phyloP scores from a whole-genome alignment of 1,140 invertebrate genomes.

The Micrasema minimum region DNA sequence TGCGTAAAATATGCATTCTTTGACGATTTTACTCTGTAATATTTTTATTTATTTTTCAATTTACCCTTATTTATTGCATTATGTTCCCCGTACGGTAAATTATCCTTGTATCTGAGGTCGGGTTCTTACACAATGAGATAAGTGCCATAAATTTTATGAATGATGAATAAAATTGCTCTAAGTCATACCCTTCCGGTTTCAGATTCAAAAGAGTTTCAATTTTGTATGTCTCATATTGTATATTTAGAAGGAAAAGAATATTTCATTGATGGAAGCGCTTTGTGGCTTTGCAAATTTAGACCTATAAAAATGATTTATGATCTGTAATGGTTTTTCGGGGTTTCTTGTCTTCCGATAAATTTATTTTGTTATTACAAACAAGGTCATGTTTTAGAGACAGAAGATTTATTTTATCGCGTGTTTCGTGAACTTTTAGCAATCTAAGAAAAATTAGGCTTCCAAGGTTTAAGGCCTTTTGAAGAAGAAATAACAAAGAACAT shows the following conservation, averaged over 20 bases:
- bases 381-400: background rate
- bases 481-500: too few relatives aligned
- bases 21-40: too few relatives aligned
- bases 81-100: background rate
- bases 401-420: too few relatives aligned
- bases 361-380: background rate
- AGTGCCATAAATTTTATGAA: slow-evolving; percentile 30
- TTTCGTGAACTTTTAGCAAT: too few relatives aligned
- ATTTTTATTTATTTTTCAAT: too few relatives aligned
- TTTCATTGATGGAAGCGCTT: background rate
- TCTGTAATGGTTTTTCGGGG: background rate
- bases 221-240: background rate
- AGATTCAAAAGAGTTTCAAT: background rate
- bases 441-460: too few relatives aligned
- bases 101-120: background rate
- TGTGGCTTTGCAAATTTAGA: background rate
- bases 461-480: too few relatives aligned
- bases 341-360: background rate
- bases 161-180: slow-evolving; percentile 13
- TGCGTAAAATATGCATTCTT: too few relatives aligned
- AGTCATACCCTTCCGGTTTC: slow-evolving; percentile 2
- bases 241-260: background rate
- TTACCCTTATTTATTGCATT: background rate
- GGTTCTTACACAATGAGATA: slow-evolving; percentile 10
- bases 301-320: slow-evolving; percentile 19